Evolutionary conservation across 2,888 invertebrate species (phyloP).

Genomic region (Synanthedon andrenaeformis): DNA sequence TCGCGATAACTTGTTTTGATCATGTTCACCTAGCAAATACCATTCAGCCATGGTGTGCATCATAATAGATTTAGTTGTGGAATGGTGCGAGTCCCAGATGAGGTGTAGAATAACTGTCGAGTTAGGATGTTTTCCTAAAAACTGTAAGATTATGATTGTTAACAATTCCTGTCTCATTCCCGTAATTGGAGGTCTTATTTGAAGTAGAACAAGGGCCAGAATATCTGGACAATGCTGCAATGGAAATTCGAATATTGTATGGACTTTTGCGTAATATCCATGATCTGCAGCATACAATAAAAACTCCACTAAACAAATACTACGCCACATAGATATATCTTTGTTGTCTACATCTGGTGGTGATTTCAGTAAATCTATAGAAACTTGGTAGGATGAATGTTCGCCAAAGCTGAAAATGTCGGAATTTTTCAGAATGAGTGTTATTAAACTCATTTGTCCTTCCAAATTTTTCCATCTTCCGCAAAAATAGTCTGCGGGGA

Average conservation of each 20-base stretch:
- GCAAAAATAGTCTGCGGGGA: conserved; percentile 91
- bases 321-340: conserved; percentile 94
- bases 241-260: conserved; percentile 92
- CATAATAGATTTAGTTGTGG: conserved; percentile 81
- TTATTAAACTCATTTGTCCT: conserved; percentile 90
- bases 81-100: conserved; percentile 90
- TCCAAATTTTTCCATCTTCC: conserved; percentile 94
- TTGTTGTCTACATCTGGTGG: conserved; percentile 96
- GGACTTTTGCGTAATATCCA: conserved; percentile 84
- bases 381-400: conserved; percentile 86
- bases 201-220: conserved; percentile 87
- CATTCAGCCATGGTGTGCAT: conserved; percentile 99
- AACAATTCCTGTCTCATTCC: conserved; percentile 87
- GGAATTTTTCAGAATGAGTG: conserved; percentile 87
- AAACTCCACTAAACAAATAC: conserved; percentile 89
- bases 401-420: conserved; percentile 97
- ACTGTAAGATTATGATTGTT: conserved; percentile 89
- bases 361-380: conserved; percentile 90
- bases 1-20: conserved; percentile 92
- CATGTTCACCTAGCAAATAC: conserved; percentile 92
- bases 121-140: conserved; percentile 95
- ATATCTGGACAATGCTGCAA: conserved; percentile 95
- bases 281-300: conserved; percentile 88
- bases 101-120: conserved; percentile 96
- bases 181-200: conserved; percentile 85